These are phyloP conservation scores for Ecdyonurus torrentis DNA, from an alignment of 2,888 invertebrate species.

Conservation along the genomic window DNA sequence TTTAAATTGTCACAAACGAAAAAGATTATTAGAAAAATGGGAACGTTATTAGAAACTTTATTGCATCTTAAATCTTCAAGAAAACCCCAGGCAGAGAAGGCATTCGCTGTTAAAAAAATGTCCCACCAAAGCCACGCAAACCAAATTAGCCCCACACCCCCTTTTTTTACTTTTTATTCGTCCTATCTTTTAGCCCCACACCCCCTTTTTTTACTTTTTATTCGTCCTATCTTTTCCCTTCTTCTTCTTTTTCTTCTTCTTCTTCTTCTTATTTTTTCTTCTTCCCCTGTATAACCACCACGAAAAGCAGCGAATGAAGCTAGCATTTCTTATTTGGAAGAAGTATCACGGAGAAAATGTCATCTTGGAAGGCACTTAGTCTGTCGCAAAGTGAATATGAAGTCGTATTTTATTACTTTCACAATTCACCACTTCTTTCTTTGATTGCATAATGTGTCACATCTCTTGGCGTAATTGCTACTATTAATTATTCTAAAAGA, in stretches of 20 bases:
- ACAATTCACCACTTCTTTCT: background rate
- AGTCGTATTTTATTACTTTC: background rate
- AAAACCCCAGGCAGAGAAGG: background rate
- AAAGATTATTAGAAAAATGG: conserved; percentile 9
- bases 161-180: background rate
- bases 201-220: too few relatives aligned
- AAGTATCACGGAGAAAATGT: too few relatives aligned
- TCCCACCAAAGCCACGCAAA: background rate
- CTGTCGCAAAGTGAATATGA: background rate
- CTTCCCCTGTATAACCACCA: too few relatives aligned
- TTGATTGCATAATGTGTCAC: too few relatives aligned
- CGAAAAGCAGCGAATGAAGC: too few relatives aligned
- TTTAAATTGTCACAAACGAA: background rate
- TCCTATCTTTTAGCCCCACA: too few relatives aligned
- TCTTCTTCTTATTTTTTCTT: too few relatives aligned
- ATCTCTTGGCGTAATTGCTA: background rate
- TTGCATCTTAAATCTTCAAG: background rate
- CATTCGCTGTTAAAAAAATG: background rate
- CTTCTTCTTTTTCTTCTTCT: too few relatives aligned
- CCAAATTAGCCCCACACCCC: background rate
- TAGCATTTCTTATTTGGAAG: too few relatives aligned
- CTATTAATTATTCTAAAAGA: background rate
- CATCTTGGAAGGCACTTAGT: too few relatives aligned
- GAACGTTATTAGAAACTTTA: conserved; percentile 9
- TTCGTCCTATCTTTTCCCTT: background rate